Conservation (phyloP, 2,797 vertebrate species). For the Pseudochirops cupreus region DNA sequence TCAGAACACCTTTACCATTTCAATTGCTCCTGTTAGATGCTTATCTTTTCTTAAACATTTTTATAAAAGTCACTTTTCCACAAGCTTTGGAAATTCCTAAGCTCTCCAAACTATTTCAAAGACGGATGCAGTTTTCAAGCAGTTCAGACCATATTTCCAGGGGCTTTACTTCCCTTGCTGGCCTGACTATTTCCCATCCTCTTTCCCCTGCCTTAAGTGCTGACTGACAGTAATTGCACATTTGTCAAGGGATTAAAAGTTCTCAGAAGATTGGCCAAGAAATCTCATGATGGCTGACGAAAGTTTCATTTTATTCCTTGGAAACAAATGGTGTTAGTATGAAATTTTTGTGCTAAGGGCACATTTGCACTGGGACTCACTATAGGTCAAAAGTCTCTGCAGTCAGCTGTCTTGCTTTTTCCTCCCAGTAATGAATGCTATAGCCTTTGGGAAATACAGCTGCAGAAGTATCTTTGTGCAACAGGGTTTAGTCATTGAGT, state of each 20-base stretch:
- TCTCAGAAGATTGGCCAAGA: conserved; percentile 36
- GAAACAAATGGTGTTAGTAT: not conserved
- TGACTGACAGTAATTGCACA: conserved; percentile 49
- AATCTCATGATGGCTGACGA: conserved; percentile 24
- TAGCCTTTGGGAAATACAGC: conserved; percentile 6
- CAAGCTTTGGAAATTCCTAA: not conserved
- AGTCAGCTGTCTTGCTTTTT: conserved; percentile 12
- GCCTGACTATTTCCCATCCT: conserved; percentile 26
- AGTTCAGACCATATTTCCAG: not conserved
- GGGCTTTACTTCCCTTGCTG: conserved; percentile 8
- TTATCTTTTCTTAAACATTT: not conserved
- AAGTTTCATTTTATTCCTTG: conserved; percentile 5
- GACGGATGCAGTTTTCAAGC: conserved; percentile 20
- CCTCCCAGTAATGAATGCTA: conserved; percentile 27
- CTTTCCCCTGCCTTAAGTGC: conserved; percentile 7
- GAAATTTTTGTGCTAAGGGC: conserved; percentile 7
- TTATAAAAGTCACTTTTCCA: not conserved
- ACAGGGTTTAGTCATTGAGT: not conserved
- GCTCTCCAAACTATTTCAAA: conserved; percentile 39
- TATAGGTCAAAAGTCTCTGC: not conserved
- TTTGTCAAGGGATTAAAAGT: conserved; percentile 33
- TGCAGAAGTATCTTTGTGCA: conserved; percentile 33
- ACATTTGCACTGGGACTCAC: not conserved
- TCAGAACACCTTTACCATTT: not conserved
- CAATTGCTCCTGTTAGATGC: not conserved